Conservation (phyloP, 2,113 vertebrate genomes). For the Grammomys surdaster region DNA sequence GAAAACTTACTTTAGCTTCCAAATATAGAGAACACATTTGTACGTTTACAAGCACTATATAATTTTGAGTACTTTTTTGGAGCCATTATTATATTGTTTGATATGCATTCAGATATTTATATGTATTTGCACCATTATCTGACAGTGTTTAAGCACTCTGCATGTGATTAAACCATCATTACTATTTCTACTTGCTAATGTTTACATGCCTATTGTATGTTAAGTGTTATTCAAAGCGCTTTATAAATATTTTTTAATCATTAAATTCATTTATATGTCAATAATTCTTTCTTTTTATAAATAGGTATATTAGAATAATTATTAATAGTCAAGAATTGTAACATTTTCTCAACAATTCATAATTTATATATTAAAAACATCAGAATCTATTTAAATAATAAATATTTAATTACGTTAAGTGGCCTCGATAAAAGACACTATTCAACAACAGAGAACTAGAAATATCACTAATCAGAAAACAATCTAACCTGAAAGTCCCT, state of each 20-base stretch:
- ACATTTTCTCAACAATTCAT: not conserved
- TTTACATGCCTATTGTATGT: not conserved
- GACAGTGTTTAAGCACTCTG: not conserved
- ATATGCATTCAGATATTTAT: not conserved
- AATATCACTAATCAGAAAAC: not conserved
- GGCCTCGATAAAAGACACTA: not conserved
- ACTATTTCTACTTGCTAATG: not conserved
- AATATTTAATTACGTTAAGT: too few species aligned
- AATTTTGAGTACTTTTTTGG: not conserved
- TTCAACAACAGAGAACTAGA: not conserved
- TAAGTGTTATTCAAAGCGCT: not conserved
- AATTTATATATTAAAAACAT: not conserved
- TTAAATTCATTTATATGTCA: not conserved
- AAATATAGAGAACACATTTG: not conserved
- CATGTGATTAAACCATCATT: not conserved
- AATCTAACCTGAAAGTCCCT: not conserved
- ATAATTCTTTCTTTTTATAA: not conserved
- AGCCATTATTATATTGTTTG: not conserved
- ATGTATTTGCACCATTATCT: not conserved
- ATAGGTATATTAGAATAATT: not conserved
- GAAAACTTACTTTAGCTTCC: not conserved
- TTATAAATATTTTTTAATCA: not conserved
- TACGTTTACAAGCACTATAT: not conserved
- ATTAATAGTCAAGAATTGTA: not conserved
- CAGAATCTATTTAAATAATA: not conserved